These are phyloP conservation scores for Aptenodytes forsteri DNA, from an alignment of 2,113 vertebrate species.

Conservation along the genomic window DNA sequence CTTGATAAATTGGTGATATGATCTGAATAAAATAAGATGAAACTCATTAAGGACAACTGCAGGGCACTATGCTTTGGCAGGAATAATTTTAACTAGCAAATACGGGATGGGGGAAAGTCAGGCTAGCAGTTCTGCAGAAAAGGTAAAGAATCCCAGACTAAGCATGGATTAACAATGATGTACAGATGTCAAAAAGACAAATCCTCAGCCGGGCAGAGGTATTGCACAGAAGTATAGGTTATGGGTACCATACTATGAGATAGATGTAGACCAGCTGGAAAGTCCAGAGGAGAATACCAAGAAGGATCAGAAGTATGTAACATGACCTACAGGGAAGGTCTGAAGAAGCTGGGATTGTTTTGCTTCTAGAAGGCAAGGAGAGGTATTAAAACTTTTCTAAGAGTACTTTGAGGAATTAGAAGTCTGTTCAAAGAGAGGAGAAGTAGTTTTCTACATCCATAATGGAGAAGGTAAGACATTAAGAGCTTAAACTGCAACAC, in stretches of 20 bases:
- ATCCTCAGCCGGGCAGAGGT: neutral
- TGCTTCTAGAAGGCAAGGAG: neutral
- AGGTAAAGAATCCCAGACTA: neutral
- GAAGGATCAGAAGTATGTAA: neutral
- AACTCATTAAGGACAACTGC: constrained; percentile 48
- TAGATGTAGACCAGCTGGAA: neutral
- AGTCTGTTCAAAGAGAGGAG: neutral
- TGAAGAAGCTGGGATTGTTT: neutral
- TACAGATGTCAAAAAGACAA: neutral
- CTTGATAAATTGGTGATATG: constrained; percentile 36
- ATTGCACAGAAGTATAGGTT: neutral
- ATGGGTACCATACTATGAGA: neutral
- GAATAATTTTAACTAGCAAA: neutral
- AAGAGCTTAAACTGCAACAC: neutral
- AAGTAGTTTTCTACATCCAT: neutral
- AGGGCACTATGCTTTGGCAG: constrained; percentile 26
- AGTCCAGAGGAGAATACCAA: neutral
- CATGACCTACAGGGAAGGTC: neutral
- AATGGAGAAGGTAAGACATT: neutral
- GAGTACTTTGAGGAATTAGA: neutral
- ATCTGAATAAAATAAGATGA: constrained; percentile 39
- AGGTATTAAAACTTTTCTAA: neutral
- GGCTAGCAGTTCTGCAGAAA: neutral
- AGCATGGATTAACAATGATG: neutral
- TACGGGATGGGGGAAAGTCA: neutral